Conservation (phyloP, 2,113 vertebrate genomes). For the Ptilorrhoa leucosticta region DNA sequence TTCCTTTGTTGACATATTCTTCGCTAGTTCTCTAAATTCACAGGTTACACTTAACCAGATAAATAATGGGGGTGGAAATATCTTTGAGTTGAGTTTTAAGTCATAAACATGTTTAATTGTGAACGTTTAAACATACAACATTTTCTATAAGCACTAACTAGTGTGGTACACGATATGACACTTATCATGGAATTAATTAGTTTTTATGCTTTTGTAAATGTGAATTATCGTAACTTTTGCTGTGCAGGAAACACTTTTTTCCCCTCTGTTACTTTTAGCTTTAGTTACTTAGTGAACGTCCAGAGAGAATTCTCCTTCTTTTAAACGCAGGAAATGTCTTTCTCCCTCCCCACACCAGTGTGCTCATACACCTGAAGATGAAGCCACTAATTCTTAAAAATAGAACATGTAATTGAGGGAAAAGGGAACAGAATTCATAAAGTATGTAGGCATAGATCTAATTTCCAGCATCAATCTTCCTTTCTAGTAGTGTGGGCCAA, state of each 20-base stretch:
- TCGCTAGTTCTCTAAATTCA: not conserved
- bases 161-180: not conserved
- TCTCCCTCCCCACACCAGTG: not conserved
- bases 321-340: not conserved
- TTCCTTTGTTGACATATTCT: not conserved
- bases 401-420: not conserved
- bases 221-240: not conserved
- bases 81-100: not conserved
- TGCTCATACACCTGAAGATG: not conserved
- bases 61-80: not conserved
- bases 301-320: not conserved
- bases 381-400: not conserved
- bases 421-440: not conserved
- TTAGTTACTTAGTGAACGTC: not conserved
- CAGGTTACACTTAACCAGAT: not conserved
- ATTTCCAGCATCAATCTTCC: not conserved
- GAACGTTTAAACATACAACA: not conserved
- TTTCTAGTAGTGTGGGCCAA: not conserved
- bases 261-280: not conserved
- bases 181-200: not conserved
- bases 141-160: not conserved
- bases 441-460: not conserved
- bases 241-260: not conserved
- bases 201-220: not conserved
- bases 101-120: not conserved